phyloP scores from a whole-genome alignment of 2,113 vertebrate species.

The Solenodon paradoxus region DNA sequence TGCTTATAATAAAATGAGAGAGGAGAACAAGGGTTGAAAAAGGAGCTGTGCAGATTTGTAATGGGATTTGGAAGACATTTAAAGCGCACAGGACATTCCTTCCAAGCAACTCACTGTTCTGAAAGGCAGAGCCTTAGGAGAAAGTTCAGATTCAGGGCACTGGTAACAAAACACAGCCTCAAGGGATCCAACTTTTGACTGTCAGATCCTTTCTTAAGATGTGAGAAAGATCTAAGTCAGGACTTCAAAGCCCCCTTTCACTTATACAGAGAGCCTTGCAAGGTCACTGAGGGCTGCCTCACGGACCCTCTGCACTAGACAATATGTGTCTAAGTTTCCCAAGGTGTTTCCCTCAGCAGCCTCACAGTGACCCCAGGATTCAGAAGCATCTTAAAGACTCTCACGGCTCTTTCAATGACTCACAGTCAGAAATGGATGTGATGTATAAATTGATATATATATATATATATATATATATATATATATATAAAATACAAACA shows the following conservation, averaged over 20 bases:
- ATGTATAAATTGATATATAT: neutral
- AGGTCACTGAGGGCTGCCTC: neutral
- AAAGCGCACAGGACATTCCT: neutral
- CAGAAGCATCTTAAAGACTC: neutral
- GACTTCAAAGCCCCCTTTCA: neutral
- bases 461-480: no score
- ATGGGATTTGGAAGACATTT: neutral
- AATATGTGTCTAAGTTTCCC: neutral
- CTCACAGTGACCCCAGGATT: neutral
- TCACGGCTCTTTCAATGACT: no score
- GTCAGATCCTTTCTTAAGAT: neutral
- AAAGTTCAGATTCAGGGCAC: conserved; percentile 15
- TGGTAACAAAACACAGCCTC: neutral
- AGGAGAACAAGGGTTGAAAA: neutral
- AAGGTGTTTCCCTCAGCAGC: neutral
- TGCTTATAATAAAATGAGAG: neutral
- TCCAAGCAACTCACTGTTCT: neutral
- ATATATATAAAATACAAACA: no score
- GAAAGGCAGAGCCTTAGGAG: conserved; percentile 7
- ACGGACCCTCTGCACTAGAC: neutral
- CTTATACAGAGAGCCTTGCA: neutral
- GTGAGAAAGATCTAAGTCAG: conserved; percentile 9
- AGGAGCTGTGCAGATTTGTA: neutral
- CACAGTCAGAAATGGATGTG: no score
- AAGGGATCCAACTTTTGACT: neutral